Evolutionary conservation across 2,113 vertebrate species (phyloP).

Genomic region (Harpagus bidentatus): DNA sequence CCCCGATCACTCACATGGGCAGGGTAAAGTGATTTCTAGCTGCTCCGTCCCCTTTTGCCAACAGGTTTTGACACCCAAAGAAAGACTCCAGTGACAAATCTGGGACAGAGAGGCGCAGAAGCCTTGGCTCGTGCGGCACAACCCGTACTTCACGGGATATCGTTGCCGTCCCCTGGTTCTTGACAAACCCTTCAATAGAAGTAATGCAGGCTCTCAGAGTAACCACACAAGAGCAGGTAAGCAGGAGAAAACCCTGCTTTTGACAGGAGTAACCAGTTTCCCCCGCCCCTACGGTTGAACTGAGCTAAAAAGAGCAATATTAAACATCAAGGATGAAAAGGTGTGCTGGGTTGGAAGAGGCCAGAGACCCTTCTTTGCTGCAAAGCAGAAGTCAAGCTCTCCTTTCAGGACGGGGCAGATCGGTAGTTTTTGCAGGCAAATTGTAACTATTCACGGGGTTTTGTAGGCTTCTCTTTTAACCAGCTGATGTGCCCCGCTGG

Average conservation of each 20-base stretch:
- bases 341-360: neutral
- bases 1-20: accelerated
- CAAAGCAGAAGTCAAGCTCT: neutral
- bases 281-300: neutral
- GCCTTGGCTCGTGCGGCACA: neutral
- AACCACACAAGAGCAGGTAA: neutral
- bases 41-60: neutral
- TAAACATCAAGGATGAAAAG: neutral
- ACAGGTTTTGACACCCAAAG: neutral
- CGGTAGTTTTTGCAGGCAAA: neutral
- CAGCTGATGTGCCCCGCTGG: neutral
- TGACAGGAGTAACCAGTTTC: neutral
- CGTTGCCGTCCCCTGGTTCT: neutral
- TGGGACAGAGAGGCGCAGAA: neutral
- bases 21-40: neutral
- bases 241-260: neutral
- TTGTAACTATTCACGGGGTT: neutral
- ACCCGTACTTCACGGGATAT: accelerated
- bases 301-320: neutral
- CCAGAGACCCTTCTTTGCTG: neutral
- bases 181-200: neutral
- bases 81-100: neutral
- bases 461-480: neutral
- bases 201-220: neutral
- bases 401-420: neutral